Percentiles rank a stretch among this genome's conserved stretches.
phyloP scores from a whole-genome alignment of 2,888 invertebrate species.

The Lasioglossum malachurum region DNA sequence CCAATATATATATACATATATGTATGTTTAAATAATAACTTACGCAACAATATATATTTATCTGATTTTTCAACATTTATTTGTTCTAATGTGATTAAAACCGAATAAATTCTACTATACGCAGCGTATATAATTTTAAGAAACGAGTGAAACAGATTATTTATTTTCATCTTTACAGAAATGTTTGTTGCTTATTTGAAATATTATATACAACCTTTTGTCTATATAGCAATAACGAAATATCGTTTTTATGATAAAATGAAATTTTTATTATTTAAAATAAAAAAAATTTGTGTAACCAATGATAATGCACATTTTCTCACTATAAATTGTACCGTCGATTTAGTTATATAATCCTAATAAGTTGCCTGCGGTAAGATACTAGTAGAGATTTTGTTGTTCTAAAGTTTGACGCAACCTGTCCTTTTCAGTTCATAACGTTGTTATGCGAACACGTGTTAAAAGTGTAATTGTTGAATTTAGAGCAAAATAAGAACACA shows the following conservation, averaged over 20 bases:
- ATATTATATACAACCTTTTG: background rate
- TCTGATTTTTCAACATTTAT: background rate
- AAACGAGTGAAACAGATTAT: background rate
- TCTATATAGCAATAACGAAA: background rate
- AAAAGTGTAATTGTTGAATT: conserved; percentile 76
- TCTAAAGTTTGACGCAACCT: conserved; percentile 4
- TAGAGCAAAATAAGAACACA: conserved; percentile 74
- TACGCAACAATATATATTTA: background rate
- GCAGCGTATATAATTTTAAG: background rate
- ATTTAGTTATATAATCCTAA: conserved; percentile 9
- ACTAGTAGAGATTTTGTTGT: conserved; percentile 51
- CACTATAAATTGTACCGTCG: background rate
- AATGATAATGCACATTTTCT: background rate
- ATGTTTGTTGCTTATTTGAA: background rate
- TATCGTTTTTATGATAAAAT: background rate
- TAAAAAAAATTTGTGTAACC: background rate
- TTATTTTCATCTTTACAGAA: background rate
- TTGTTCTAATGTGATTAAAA: background rate
- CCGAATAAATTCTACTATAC: background rate
- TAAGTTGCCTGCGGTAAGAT: conserved; percentile 37
- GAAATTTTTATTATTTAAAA: background rate
- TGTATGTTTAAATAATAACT: background rate
- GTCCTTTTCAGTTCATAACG: conserved; percentile 80
- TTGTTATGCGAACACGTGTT: conserved; percentile 80
- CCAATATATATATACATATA: too few relatives aligned